A percentile compares a stretch with the other conserved stretches of the same genome.
Evolutionary conservation across 2,113 vertebrate genomes (phyloP).

Genomic region (Lynx canadensis): DNA sequence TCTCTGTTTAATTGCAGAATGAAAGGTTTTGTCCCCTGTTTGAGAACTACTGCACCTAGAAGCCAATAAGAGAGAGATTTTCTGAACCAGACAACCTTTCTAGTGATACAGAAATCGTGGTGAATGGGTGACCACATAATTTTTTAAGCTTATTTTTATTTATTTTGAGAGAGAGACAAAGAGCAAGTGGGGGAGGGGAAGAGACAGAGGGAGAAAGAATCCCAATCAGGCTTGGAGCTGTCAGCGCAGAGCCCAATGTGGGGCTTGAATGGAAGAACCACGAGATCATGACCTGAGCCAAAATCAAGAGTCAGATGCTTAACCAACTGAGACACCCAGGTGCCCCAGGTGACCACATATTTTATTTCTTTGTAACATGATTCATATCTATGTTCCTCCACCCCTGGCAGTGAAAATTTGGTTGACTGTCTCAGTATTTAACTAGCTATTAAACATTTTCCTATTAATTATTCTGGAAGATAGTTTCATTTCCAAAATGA

Average conservation of each 20-base stretch:
- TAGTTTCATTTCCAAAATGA: not conserved
- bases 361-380: not conserved
- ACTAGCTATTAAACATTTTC: not conserved
- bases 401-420: not conserved
- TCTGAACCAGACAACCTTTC: not conserved
- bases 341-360: not conserved
- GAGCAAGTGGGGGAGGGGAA: no score
- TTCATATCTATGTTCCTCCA: not conserved
- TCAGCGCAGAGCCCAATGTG: no score
- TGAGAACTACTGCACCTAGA: not conserved
- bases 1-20: not conserved
- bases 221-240: no score
- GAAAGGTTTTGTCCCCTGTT: not conserved
- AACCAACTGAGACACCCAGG: no score
- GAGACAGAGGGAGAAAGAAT: no score
- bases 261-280: no score
- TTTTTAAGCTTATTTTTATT: not conserved
- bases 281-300: no score
- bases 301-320: no score
- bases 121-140: not conserved
- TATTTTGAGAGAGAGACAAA: no score
- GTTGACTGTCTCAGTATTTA: not conserved
- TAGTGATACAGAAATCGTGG: not conserved
- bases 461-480: not conserved
- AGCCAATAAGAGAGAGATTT: not conserved